A percentile compares a stretch with the other conserved stretches of the same genome.
Evolutionary conservation across 2,888 invertebrate species (phyloP).

Genomic region (Adela reaumurella): DNA sequence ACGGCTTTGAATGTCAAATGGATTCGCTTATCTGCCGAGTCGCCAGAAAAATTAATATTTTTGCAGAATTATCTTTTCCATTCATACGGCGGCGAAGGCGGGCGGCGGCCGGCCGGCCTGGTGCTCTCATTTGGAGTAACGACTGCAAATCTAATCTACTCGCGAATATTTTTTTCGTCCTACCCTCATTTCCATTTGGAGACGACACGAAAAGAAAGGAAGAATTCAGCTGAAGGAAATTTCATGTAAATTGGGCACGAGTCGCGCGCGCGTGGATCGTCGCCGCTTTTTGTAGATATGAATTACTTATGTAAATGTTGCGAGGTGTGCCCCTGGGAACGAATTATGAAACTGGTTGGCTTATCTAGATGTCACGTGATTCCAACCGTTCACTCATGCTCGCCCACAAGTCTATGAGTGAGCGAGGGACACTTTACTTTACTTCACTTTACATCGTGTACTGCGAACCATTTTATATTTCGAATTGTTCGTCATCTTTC

Average conservation of each 20-base stretch:
- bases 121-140: neutral
- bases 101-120: neutral
- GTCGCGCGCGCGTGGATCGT: slow-evolving; percentile 17
- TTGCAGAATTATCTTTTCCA: neutral
- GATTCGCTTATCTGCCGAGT: too few species aligned
- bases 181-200: slow-evolving; percentile 44
- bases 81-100: neutral
- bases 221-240: slow-evolving; percentile 38
- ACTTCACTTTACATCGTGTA: too few species aligned
- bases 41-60: neutral
- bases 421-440: too few species aligned
- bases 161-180: slow-evolving; percentile 31
- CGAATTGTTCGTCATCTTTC: too few species aligned
- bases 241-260: slow-evolving; percentile 42
- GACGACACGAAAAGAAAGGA: slow-evolving; percentile 26
- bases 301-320: neutral
- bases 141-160: slow-evolving; percentile 32
- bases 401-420: too few species aligned
- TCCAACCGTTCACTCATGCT: too few species aligned
- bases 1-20: too few species aligned
- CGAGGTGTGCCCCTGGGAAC: neutral
- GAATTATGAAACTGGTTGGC: too few species aligned
- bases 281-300: neutral
- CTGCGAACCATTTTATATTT: too few species aligned
- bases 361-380: too few species aligned